Evolutionary conservation across 1,140 invertebrate species (phyloP).

Genomic region (Drosophila yakuba): DNA sequence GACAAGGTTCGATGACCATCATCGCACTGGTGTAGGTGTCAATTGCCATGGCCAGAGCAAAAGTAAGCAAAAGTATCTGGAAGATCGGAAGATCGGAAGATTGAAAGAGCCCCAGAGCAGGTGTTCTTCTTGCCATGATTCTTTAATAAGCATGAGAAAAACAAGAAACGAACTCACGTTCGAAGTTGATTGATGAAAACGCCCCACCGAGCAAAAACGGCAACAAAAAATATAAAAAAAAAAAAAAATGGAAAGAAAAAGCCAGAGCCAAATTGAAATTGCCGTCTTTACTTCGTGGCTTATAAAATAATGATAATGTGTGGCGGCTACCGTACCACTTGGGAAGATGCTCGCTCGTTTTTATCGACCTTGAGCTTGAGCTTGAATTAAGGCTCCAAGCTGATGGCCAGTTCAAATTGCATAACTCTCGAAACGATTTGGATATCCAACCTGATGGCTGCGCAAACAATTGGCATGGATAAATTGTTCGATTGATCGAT

Average conservation of each 20-base stretch:
- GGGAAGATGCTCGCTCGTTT: slow-evolving; percentile 22
- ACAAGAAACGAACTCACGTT: slow-evolving; percentile 46
- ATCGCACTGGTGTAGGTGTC: slow-evolving; percentile 60
- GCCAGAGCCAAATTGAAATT: slow-evolving; percentile 44
- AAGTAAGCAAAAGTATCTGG: slow-evolving; percentile 1
- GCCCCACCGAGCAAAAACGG: slow-evolving; percentile 40
- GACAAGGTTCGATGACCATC: slow-evolving; percentile 65
- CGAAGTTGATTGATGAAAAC: slow-evolving; percentile 76
- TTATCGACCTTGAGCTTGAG: slow-evolving; percentile 60
- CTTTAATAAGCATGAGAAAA: slow-evolving; percentile 57
- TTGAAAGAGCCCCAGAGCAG: slow-evolving; percentile 10
- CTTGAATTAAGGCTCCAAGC: slow-evolving; percentile 73
- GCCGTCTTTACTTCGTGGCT: slow-evolving; percentile 53
- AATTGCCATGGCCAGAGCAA: slow-evolving; percentile 32
- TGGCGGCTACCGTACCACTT: slow-evolving; percentile 69
- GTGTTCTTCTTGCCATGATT: slow-evolving; percentile 4
- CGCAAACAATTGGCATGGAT: slow-evolving; percentile 55
- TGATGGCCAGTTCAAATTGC: slow-evolving; percentile 52
- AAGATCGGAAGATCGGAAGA: slow-evolving; percentile 13
- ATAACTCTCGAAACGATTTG: slow-evolving; percentile 45
- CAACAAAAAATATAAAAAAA: background rate
- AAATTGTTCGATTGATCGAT: slow-evolving; percentile 9
- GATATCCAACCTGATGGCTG: slow-evolving; percentile 29
- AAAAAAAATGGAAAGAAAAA: background rate
- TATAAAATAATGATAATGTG: slow-evolving; percentile 77